phyloP scores from a whole-genome alignment of 2,113 vertebrate species.

The Erythrocercus mccallii region DNA sequence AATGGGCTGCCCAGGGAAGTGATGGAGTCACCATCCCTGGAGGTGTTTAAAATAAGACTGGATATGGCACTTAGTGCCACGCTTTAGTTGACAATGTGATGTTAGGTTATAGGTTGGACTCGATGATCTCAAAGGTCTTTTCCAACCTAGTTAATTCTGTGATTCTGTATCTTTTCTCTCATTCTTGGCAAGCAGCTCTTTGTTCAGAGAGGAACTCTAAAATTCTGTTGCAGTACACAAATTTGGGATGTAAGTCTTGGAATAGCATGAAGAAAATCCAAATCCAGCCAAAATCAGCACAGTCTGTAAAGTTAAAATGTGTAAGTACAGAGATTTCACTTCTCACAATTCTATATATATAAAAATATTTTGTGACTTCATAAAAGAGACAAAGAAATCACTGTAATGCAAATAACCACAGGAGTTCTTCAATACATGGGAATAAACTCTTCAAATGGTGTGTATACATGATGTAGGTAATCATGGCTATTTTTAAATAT shows the following conservation, averaged over 20 bases:
- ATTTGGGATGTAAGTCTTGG: background rate
- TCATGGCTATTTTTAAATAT: background rate
- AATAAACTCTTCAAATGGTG: background rate
- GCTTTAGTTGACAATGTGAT: background rate
- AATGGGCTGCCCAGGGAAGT: background rate
- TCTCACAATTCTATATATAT: background rate
- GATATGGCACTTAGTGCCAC: background rate
- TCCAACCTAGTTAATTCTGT: background rate
- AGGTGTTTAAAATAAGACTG: background rate
- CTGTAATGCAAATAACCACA: background rate
- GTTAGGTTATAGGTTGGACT: background rate
- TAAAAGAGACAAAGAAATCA: background rate
- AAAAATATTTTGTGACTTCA: background rate
- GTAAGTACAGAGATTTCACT: background rate
- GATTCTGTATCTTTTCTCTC: background rate
- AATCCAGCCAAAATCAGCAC: background rate
- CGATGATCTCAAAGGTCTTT: background rate
- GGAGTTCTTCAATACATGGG: background rate
- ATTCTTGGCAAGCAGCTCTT: background rate
- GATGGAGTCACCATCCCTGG: background rate
- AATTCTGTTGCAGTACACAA: background rate
- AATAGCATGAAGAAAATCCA: background rate
- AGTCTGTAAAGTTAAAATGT: background rate
- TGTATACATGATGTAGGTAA: background rate
- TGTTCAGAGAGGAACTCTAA: background rate